Evolutionary conservation across 2,888 invertebrate species (phyloP), one percentile per base, ranked within the genome.

Genomic region (Automeris io): DNA sequence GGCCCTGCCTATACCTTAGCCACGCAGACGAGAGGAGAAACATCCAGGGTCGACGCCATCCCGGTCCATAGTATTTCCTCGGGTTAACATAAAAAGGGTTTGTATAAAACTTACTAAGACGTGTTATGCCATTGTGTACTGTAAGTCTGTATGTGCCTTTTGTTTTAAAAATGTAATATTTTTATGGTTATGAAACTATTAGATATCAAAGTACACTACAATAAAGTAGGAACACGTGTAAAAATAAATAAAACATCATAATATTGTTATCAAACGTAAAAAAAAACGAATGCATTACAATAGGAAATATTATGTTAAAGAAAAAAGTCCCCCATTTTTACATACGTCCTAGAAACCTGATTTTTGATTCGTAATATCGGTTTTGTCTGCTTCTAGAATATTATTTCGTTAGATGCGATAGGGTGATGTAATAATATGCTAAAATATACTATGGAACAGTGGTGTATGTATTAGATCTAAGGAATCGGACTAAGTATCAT

Each of bases 191-290:
- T n/a, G n/a, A n/a, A n/a, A n/a, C n/a, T n/a, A n/a, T n/a, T n/a
- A n/a, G n/a, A n/a, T n/a, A n/a, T n/a, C n/a, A n/a, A n/a, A n/a
- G n/a, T n/a, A n/a, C n/a, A n/a, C n/a, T n/a, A n/a, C n/a, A n/a
- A n/a, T n/a, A n/a, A n/a, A n/a, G n/a, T n/a, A 16, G 18, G 11
- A 36, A 5, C 25, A 33, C 21, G 33, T 26, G 31, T 29, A 29
- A 19, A 32, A 18, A 33, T 40, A 22, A 33, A 33, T 40, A 33
- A 40, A 33, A 37, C 36, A 40, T 40, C 13, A 19, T 29, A 16
- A 25, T 22, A 8, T 13, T 29, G 19, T 21, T 23, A 18, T 7
- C 11, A 13, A 22, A 9, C 18, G 9, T 25, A 11, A 24, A 8
- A 33, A 37, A 37, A 35, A 31, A 11, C 8, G 7, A 8, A 33